phyloP scores from a whole-genome alignment of 2,797 vertebrate species.

The Nasua narica region DNA sequence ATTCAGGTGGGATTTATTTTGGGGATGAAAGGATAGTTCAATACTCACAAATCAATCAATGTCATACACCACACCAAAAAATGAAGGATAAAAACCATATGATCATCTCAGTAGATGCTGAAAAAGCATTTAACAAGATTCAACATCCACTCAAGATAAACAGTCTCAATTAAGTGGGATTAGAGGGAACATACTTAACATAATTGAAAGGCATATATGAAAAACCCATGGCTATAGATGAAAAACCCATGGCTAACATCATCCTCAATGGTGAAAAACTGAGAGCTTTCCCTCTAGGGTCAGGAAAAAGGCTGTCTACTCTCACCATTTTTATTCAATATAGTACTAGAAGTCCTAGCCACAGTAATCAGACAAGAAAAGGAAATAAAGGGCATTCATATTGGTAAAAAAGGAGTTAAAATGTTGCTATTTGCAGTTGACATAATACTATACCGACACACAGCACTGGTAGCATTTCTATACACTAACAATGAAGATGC shows the following conservation, averaged over 20 bases:
- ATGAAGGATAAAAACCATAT: not conserved
- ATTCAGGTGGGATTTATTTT: not conserved
- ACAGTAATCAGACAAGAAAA: not conserved
- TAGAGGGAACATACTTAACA: not conserved
- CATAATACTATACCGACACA: not conserved
- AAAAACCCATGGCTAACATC: not conserved
- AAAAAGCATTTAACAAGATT: not conserved
- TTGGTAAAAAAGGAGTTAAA: not conserved
- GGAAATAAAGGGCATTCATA: not conserved
- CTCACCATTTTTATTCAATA: not conserved
- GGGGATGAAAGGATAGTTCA: not conserved
- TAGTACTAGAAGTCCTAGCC: not conserved
- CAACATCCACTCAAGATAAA: not conserved
- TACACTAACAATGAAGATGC: not conserved
- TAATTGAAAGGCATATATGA: not conserved
- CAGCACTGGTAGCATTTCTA: not conserved
- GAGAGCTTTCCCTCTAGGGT: not conserved
- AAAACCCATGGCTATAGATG: not conserved
- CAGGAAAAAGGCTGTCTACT: not conserved
- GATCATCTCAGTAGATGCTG: not conserved
- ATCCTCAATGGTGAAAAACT: not conserved
- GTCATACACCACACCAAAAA: not conserved
- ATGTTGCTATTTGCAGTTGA: not conserved
- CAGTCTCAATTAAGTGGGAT: not conserved
- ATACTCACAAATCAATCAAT: not conserved